A percentile compares a stretch with the other conserved stretches of the same genome.
These are phyloP conservation scores for human (Homo sapiens) DNA, from an alignment of 2,113 vertebrate genomes.

Conservation along the genomic window DNA sequence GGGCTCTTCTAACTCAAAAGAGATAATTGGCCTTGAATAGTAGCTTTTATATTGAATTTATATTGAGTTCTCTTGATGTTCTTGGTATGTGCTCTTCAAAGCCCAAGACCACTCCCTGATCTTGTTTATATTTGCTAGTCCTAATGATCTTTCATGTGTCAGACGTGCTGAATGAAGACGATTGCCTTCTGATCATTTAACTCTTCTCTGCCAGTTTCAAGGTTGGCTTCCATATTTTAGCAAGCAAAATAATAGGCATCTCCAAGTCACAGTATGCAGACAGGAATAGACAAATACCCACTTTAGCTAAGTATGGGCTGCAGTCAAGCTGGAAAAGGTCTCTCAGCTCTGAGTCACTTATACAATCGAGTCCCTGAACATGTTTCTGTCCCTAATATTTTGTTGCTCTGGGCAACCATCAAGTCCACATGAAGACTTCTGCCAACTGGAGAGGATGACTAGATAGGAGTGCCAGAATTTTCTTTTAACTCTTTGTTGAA, in stretches of 20 bases:
- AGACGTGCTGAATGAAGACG: not conserved
- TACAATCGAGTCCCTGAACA: constrained; percentile 56
- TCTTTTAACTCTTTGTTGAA: constrained; percentile 71
- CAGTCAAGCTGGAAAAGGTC: constrained; percentile 52
- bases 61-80: constrained; percentile 43
- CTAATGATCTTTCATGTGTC: not conserved
- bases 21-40: constrained; percentile 27
- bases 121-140: constrained; percentile 19
- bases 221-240: not conserved
- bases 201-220: not conserved
- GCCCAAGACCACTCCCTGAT: not conserved
- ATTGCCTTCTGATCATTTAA: not conserved
- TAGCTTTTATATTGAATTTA: constrained; percentile 14
- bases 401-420: constrained; percentile 79
- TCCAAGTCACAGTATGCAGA: not conserved
- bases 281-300: constrained; percentile 61
- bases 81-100: constrained; percentile 27
- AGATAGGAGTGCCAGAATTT: constrained; percentile 38
- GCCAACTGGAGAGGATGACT: constrained; percentile 75
- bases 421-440: constrained; percentile 68
- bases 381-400: constrained; percentile 77
- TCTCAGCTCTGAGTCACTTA: constrained; percentile 73
- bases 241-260: not conserved
- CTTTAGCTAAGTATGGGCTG: constrained; percentile 43
- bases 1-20: constrained; percentile 38